A percentile compares a stretch with the other conserved stretches of the same genome.
Evolutionary conservation across 1,140 invertebrate species (phyloP).

Genomic region (Musca vetustissima): DNA sequence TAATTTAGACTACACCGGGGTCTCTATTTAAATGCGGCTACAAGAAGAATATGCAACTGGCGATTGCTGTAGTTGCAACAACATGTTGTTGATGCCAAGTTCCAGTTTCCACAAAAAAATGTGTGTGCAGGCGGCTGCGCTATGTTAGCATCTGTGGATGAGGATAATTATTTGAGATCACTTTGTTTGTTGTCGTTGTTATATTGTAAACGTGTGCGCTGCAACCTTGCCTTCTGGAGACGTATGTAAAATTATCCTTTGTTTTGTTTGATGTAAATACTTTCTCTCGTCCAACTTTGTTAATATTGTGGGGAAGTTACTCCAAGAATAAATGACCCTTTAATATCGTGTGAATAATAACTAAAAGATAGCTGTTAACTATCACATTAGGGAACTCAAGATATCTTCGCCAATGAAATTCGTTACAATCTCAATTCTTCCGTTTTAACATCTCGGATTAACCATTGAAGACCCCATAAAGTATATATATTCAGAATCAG

Average conservation of each 20-base stretch:
- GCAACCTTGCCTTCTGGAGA: background rate
- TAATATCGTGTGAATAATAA: too few relatives aligned
- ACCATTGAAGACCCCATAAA: too few relatives aligned
- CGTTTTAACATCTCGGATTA: too few relatives aligned
- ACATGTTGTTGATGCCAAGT: constrained; percentile 10
- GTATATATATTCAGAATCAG: too few relatives aligned
- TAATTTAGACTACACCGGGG: background rate
- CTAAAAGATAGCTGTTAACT: too few relatives aligned
- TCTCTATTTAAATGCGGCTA: constrained; percentile 16
- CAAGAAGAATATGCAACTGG: background rate
- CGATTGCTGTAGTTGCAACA: background rate
- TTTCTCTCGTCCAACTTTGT: constrained; percentile 36
- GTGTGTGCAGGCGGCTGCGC: constrained; percentile 18
- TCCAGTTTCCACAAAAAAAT: constrained; percentile 16
- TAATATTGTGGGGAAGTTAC: too few relatives aligned
- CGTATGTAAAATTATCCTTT: constrained; percentile 19
- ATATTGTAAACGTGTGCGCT: background rate
- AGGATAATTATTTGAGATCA: constrained; percentile 21
- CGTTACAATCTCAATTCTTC: too few relatives aligned
- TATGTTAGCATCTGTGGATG: constrained; percentile 31
- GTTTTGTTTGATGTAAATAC: constrained; percentile 37
- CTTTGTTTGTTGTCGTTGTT: constrained; percentile 2
- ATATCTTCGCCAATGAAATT: too few relatives aligned
- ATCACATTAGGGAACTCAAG: too few relatives aligned
- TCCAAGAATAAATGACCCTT: too few relatives aligned